Evolutionary conservation across 2,888 invertebrate genomes (phyloP).

Genomic region (Ophion ellenae): DNA sequence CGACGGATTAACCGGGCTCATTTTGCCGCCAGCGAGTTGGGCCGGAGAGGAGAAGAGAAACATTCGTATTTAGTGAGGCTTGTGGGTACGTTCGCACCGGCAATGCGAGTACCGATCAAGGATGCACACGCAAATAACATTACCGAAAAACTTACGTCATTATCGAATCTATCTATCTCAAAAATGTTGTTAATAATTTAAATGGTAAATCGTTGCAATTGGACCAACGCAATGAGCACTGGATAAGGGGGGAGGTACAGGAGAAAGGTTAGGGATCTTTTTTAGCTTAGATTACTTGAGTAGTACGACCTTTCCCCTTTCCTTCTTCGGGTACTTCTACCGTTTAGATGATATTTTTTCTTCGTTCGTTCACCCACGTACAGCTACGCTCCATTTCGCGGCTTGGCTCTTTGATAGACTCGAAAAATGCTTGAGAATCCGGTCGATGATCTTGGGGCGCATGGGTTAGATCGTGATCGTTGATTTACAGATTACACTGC

Average conservation of each 20-base stretch:
- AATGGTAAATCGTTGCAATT: conserved; percentile 76
- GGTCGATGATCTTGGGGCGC: conserved; percentile 50
- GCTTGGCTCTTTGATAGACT: conserved; percentile 28
- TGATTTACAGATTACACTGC: conserved; percentile 97
- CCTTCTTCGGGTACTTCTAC: conserved; percentile 41
- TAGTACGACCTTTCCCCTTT: conserved; percentile 55
- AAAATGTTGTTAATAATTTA: conserved; percentile 60
- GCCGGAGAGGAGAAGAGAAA: conserved; percentile 3
- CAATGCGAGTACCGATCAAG: conserved; percentile 26
- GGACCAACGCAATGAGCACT: conserved; percentile 76
- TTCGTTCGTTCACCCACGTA: conserved; percentile 66
- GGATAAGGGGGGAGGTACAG: conserved; percentile 36
- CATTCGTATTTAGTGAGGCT: conserved; percentile 12
- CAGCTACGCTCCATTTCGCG: conserved; percentile 3
- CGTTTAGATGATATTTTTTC: conserved; percentile 24
- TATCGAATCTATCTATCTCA: conserved; percentile 66
- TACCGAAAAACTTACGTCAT: conserved; percentile 60
- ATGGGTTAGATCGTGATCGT: conserved; percentile 55
- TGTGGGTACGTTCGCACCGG: conserved; percentile 22
- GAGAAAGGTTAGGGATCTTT: conserved; percentile 44
- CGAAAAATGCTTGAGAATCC: conserved; percentile 50
- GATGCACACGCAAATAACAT: conserved; percentile 18
- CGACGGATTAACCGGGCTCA: neutral
- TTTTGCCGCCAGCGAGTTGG: conserved; percentile 18
- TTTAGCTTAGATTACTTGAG: conserved; percentile 54